Percentiles rank a stretch among this genome's conserved stretches.
phyloP scores from a whole-genome alignment of 2,113 vertebrate genomes.

The Ptilorrhoa leucosticta region DNA sequence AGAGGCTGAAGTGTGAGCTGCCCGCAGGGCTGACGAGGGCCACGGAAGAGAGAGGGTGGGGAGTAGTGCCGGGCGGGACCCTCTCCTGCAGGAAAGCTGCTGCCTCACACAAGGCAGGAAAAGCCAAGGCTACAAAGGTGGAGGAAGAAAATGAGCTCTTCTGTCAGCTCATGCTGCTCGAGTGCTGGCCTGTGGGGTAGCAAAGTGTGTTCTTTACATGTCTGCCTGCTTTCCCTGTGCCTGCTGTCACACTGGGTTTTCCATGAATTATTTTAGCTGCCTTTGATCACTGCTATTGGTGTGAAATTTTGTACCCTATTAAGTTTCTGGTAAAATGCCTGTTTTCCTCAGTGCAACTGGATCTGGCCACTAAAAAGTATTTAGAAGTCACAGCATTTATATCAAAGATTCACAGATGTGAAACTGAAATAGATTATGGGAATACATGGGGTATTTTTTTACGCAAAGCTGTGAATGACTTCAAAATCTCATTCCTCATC shows the following conservation, averaged over 20 bases:
- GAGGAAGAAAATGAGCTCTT: not conserved
- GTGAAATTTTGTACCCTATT: not conserved
- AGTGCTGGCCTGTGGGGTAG: not conserved
- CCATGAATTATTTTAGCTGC: not conserved
- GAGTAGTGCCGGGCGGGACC: not conserved
- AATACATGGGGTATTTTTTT: not conserved
- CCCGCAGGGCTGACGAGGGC: not conserved
- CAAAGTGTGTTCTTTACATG: not conserved
- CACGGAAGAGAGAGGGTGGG: accelerated
- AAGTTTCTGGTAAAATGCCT: not conserved
- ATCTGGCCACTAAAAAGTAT: not conserved
- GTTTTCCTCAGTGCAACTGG: not conserved
- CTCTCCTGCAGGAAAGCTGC: not conserved
- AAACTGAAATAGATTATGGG: not conserved
- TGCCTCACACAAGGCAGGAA: not conserved
- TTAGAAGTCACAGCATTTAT: not conserved
- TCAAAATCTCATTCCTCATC: not conserved
- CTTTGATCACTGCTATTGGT: not conserved
- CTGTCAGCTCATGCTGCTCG: not conserved
- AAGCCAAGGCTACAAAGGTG: not conserved
- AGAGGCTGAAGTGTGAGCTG: not conserved
- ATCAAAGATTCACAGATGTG: not conserved
- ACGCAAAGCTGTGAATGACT: not conserved
- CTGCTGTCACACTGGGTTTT: not conserved
- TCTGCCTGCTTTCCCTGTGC: not conserved